Evolutionary conservation across 2,888 invertebrate species (phyloP).

Genomic region (Micropterix aruncella): DNA sequence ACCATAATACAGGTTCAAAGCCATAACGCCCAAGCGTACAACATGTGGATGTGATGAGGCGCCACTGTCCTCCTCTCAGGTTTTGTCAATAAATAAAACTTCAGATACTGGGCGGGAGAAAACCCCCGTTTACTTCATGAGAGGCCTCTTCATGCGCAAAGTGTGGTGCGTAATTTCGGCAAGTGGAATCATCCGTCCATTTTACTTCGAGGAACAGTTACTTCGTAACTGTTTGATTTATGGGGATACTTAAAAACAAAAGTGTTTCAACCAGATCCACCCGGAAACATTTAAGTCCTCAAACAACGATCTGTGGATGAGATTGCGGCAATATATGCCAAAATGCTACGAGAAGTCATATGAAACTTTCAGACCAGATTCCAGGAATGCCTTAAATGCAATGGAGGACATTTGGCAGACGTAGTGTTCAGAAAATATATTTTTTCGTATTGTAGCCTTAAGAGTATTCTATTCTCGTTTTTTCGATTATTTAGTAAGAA

Average conservation of each 20-base stretch:
- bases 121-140: background rate
- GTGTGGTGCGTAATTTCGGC: background rate
- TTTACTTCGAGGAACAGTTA: too few species aligned
- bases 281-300: background rate
- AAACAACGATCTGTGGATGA: background rate
- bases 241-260: background rate
- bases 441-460: too few species aligned
- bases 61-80: background rate
- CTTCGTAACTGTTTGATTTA: background rate
- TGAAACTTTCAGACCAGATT: background rate
- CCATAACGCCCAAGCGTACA: too few species aligned
- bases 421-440: background rate
- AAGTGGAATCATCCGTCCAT: background rate
- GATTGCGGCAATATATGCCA: background rate
- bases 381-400: background rate
- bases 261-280: background rate
- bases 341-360: background rate
- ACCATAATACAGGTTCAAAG: too few species aligned
- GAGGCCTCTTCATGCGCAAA: background rate
- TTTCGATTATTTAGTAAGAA: too few species aligned
- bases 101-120: background rate
- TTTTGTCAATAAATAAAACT: background rate
- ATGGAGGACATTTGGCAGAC: background rate
- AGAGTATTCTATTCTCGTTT: too few species aligned
- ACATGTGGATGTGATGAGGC: conserved; percentile 4